Evolutionary conservation across 2,888 invertebrate species (phyloP), one percentile per base, ranked within the genome.

Genomic region (Synanthedon formicaeformis): DNA sequence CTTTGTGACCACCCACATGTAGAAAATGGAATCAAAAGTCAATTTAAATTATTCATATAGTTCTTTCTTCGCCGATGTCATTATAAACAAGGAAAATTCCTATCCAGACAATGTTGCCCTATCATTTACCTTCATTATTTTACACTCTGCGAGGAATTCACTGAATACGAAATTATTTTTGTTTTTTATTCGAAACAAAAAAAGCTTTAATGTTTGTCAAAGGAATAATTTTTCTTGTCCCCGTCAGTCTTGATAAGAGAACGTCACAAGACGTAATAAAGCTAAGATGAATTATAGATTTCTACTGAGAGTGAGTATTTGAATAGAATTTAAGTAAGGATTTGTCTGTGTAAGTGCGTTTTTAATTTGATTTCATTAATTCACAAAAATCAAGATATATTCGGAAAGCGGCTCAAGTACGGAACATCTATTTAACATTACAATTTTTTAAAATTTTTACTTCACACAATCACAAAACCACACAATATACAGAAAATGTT

Each of bases 71-170:
- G 3, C 45, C 45, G 45, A 45, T 45, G 45, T 4, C 45, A 14
- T 45, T 45, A 41, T 45, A 45, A 45, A 41, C 40, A 10, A 40
- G 14, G 41, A 40, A 51, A 40, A 51, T 13, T 14, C 10, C 51
- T 40, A 51, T 51, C 51, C 14, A 13, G 51, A 11, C 11, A 51
- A n/a, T 34, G 27, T 18, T 50, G 50, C 51, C 51, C 51, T 51
- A 40, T 51, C 51, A 51, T 51, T 51, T 51, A 40, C 51, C 45
- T 51, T 40, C 51, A 51, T 51, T 51, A 51, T 51, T 51, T 51
- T 51, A 51, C 40, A 51, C 51, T 51, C 12, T 14, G 14, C 40
- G n/a, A n/a, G 51, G 51, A 51, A 40, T 45, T 45, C 45, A 45
- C 45, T 45, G 45, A 45, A 45, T 45, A 45, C 14, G 45, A 45